Conservation (phyloP, 2,797 vertebrate species). For the Xenops minutus region DNA sequence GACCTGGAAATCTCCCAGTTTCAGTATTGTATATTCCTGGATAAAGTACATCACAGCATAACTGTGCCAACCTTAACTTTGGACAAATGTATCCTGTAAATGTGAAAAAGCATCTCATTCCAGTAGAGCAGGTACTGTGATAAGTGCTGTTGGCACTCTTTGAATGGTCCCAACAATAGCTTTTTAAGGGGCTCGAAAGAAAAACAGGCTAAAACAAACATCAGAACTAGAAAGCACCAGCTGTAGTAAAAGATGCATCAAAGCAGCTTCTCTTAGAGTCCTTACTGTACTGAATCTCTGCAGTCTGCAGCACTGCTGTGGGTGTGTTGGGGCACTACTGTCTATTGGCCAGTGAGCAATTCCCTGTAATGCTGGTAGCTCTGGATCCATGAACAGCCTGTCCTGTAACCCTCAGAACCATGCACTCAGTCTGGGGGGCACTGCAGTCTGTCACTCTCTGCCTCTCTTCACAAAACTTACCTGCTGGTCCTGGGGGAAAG, state of each 20-base stretch:
- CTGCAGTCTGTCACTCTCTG: not conserved
- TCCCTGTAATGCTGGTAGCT: not conserved
- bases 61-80: not conserved
- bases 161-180: not conserved
- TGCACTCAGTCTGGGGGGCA: not conserved
- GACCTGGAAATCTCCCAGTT: not conserved
- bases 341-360: not conserved
- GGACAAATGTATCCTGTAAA: slow-evolving; percentile 10
- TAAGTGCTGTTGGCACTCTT: not conserved
- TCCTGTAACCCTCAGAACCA: not conserved
- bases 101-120: slow-evolving; percentile 41
- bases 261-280: not conserved
- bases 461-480: not conserved
- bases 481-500: not conserved
- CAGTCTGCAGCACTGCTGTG: not conserved
- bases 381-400: not conserved
- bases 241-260: not conserved
- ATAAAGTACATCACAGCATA: not conserved
- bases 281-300: not conserved
- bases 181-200: not conserved
- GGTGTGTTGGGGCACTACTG: too few relatives aligned
- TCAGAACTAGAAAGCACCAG: not conserved
- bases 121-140: not conserved
- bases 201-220: not conserved
- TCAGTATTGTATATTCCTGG: not conserved